phyloP scores from a whole-genome alignment of 2,113 vertebrate genomes.

The Gobiocypris rarus region DNA sequence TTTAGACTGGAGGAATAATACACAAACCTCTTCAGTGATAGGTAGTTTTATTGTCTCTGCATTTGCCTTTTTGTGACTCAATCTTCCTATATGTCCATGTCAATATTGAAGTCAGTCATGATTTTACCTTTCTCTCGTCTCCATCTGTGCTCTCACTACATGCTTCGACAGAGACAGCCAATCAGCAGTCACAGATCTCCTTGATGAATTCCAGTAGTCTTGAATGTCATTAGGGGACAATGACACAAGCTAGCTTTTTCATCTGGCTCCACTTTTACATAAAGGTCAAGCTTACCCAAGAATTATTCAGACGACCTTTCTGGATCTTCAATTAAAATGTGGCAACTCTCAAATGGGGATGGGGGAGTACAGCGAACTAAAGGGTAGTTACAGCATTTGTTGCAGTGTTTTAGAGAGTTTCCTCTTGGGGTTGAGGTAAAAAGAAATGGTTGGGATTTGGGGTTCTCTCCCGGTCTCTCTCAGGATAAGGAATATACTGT shows the following conservation, averaged over 20 bases:
- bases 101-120: slow-evolving; percentile 12
- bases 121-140: neutral
- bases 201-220: slow-evolving; percentile 39
- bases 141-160: neutral
- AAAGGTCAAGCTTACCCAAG: slow-evolving; percentile 70
- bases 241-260: slow-evolving; percentile 53
- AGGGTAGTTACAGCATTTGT: slow-evolving; percentile 17
- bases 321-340: slow-evolving; percentile 65
- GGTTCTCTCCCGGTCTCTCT: neutral
- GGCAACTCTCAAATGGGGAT: slow-evolving; percentile 45
- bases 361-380: slow-evolving; percentile 21
- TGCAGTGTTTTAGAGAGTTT: slow-evolving; percentile 1
- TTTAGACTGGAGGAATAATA: neutral
- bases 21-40: neutral
- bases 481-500: neutral
- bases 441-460: neutral
- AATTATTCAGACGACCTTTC: slow-evolving; percentile 75
- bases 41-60: slow-evolving; percentile 10
- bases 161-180: slow-evolving; percentile 6
- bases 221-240: slow-evolving; percentile 58
- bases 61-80: slow-evolving; percentile 3
- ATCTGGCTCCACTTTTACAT: slow-evolving; percentile 50
- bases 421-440: slow-evolving; percentile 14
- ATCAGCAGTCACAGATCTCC: slow-evolving; percentile 33
- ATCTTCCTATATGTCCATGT: slow-evolving; percentile 13